Evolutionary conservation across 2,888 invertebrate species (phyloP).

Genomic region (Agrenia bidenticulata): DNA sequence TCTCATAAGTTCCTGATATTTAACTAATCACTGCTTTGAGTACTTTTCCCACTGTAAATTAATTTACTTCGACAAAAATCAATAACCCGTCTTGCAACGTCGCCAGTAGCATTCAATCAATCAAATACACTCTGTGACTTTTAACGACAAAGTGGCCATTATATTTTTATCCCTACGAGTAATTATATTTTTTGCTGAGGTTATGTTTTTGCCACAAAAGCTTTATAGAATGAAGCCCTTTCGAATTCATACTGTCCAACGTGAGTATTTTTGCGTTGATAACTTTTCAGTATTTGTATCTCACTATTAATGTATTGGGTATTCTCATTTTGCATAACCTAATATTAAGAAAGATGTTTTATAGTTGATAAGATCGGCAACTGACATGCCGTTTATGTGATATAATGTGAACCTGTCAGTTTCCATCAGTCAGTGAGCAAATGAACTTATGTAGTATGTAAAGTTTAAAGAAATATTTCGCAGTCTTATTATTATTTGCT

Average conservation of each 20-base stretch:
- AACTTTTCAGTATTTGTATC: too few relatives aligned
- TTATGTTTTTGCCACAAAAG: too few relatives aligned
- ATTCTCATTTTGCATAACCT: too few relatives aligned
- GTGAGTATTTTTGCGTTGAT: too few relatives aligned
- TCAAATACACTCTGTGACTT: conserved; percentile 10
- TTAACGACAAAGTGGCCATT: conserved; percentile 18
- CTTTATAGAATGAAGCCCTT: too few relatives aligned
- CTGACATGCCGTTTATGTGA: conserved; percentile 2
- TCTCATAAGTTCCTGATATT: conserved; percentile 12
- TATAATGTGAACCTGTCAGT: conserved; percentile 7
- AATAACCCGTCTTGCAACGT: neutral
- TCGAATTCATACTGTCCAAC: too few relatives aligned
- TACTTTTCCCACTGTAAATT: neutral
- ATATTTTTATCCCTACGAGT: conserved; percentile 9
- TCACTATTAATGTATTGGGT: too few relatives aligned
- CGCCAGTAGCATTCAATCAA: conserved; percentile 7
- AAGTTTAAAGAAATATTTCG: too few relatives aligned
- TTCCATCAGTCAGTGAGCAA: neutral
- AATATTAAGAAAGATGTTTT: too few relatives aligned
- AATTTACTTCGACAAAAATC: neutral
- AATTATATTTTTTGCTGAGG: conserved; percentile 1
- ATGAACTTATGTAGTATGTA: neutral
- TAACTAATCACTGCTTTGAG: neutral
- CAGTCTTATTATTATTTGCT: too few relatives aligned
- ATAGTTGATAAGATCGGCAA: too few relatives aligned